phyloP scores from a whole-genome alignment of 2,113 vertebrate genomes.

The Grallaria varia region DNA sequence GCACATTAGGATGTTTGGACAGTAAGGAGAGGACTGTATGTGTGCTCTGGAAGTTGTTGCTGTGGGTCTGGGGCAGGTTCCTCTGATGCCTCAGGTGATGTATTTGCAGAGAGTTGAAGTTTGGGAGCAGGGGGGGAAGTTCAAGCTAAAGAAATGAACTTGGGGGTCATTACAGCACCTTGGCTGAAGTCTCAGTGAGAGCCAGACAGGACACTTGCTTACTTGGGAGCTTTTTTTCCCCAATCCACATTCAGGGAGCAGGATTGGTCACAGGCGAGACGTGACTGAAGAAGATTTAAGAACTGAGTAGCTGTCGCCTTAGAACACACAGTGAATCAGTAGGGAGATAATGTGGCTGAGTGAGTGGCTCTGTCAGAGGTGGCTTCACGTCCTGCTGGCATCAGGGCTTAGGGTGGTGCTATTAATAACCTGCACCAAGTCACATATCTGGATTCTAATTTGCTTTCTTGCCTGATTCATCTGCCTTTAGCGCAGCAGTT shows the following conservation, averaged over 20 bases:
- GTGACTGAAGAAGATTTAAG: not conserved
- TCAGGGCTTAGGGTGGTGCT: not conserved
- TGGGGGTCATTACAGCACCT: not conserved
- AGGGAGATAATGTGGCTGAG: not conserved
- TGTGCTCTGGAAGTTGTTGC: not conserved
- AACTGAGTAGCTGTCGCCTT: not conserved
- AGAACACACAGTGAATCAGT: not conserved
- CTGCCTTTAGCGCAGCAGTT: not conserved
- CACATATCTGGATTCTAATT: not conserved
- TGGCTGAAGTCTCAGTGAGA: not conserved
- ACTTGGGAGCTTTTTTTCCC: not conserved
- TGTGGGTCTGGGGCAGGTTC: not conserved
- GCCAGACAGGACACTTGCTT: not conserved
- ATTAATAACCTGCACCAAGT: not conserved
- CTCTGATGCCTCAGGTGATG: not conserved
- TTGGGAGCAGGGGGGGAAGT: not conserved
- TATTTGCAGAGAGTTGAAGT: not conserved
- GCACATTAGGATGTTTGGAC: not conserved
- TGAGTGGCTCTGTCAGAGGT: not conserved
- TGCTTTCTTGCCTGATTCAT: not conserved
- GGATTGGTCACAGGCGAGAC: not conserved
- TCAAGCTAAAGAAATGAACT: not conserved
- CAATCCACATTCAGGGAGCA: fast-evolving
- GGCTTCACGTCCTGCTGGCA: not conserved
- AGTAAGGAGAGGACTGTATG: not conserved